phyloP scores from a whole-genome alignment of 2,113 vertebrate genomes.

The Craseonycteris thonglongyai region DNA sequence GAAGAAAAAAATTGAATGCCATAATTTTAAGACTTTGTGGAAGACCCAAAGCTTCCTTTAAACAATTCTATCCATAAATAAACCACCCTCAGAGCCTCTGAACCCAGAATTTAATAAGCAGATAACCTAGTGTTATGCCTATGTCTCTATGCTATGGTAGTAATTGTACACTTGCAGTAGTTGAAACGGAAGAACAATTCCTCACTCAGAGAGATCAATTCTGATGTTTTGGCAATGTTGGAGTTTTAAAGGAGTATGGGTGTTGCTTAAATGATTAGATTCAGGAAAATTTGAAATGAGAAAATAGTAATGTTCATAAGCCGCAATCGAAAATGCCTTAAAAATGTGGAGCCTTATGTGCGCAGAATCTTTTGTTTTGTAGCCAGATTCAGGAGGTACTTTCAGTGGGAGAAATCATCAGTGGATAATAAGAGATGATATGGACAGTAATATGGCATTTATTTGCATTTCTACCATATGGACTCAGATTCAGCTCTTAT shows the following conservation, averaged over 20 bases:
- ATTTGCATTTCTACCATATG: neutral
- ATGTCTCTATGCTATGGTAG: neutral
- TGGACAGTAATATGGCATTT: neutral
- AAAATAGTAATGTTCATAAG: neutral
- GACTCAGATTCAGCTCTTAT: neutral
- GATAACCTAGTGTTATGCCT: neutral
- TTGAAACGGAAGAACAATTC: neutral
- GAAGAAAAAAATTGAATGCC: neutral
- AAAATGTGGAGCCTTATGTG: neutral
- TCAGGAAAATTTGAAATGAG: neutral
- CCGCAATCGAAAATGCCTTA: neutral
- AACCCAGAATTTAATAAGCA: neutral
- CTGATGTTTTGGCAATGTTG: neutral
- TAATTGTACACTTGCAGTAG: neutral
- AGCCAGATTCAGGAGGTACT: neutral
- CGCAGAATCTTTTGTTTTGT: neutral
- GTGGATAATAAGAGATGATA: neutral
- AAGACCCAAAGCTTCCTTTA: neutral
- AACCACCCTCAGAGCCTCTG: neutral
- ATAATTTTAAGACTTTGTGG: neutral
- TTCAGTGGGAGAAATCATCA: neutral
- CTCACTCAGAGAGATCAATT: neutral
- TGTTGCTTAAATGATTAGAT: neutral
- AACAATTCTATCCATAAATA: neutral
- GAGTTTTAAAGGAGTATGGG: neutral